Evolutionary conservation across 2,888 invertebrate genomes (phyloP).

Genomic region (Apocheima hispidaria): DNA sequence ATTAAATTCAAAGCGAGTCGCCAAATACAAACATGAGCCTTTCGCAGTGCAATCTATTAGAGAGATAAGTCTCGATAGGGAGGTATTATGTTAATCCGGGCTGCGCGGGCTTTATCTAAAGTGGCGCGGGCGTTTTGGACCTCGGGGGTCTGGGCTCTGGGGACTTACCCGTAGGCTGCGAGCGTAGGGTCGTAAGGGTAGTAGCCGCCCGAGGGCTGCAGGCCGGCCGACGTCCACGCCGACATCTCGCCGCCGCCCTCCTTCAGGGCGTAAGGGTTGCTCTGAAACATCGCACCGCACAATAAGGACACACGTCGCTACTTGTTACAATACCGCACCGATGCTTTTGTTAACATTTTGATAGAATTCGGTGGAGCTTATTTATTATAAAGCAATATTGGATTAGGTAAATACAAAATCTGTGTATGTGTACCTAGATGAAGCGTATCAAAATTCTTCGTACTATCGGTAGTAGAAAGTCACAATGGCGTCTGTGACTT

Average conservation of each 20-base stretch:
- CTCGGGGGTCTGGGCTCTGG: constrained; percentile 68
- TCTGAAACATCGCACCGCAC: constrained; percentile 88
- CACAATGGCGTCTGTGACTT: no score
- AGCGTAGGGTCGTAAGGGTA: constrained; percentile 97
- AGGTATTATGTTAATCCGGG: constrained; percentile 80
- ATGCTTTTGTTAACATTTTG: constrained; percentile 1
- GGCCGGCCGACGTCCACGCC: constrained; percentile 96
- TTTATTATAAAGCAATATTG: background rate
- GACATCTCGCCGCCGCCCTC: constrained; percentile 95
- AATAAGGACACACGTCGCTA: constrained; percentile 49
- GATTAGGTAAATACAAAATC: no score
- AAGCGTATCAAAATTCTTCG: no score
- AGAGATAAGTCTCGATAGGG: constrained; percentile 79
- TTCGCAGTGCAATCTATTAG: constrained; percentile 84
- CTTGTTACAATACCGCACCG: constrained; percentile 30
- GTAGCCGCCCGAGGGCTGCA: constrained; percentile 96
- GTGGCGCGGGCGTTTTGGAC: constrained; percentile 72
- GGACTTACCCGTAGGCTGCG: constrained; percentile 96
- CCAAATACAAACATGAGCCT: constrained; percentile 79
- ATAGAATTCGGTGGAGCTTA: background rate
- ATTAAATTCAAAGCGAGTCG: constrained; percentile 75
- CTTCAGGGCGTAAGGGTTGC: constrained; percentile 96
- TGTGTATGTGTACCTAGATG: no score
- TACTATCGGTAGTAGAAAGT: no score
- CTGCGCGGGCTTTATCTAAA: constrained; percentile 81